Conservation (phyloP, 1,140 invertebrate species). For the Ceratina australensis region DNA sequence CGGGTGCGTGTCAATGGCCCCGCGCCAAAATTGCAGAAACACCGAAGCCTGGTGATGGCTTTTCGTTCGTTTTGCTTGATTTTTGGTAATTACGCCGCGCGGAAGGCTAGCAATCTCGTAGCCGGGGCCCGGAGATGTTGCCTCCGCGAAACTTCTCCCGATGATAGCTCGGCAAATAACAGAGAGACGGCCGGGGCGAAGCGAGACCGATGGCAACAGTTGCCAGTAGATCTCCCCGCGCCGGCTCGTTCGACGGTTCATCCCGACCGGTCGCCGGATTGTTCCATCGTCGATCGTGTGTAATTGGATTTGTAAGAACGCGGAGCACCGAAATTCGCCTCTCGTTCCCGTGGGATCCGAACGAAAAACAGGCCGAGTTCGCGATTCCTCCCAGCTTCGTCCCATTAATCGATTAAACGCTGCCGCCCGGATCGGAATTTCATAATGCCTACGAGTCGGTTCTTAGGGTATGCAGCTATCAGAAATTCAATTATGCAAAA, state of each 20-base stretch:
- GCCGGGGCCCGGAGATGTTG: slow-evolving; percentile 28
- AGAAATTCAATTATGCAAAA: background rate
- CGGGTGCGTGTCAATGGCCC: slow-evolving; percentile 63
- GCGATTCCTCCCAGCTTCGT: background rate
- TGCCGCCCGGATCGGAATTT: background rate
- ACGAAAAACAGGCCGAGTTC: background rate
- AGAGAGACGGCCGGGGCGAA: slow-evolving; percentile 61
- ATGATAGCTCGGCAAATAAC: slow-evolving; percentile 70
- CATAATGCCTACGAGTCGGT: background rate
- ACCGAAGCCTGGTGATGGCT: slow-evolving; percentile 62
- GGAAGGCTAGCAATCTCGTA: slow-evolving; percentile 66
- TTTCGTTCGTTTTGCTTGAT: slow-evolving; percentile 68
- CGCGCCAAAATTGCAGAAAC: slow-evolving; percentile 69
- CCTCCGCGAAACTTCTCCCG: slow-evolving; percentile 60
- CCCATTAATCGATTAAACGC: slow-evolving; percentile 3
- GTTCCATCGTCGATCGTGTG: slow-evolving; percentile 43
- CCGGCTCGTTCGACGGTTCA: slow-evolving; percentile 35
- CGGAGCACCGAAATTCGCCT: slow-evolving; percentile 18
- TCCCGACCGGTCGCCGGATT: slow-evolving; percentile 37
- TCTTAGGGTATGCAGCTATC: background rate
- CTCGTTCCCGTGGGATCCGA: background rate
- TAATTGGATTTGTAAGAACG: slow-evolving; percentile 52
- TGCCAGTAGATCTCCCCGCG: slow-evolving; percentile 34
- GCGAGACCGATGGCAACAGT: slow-evolving; percentile 52
- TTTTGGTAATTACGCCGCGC: slow-evolving; percentile 69